Conservation (phyloP, 2,113 vertebrate species). For the Actenoides hombroni region DNA sequence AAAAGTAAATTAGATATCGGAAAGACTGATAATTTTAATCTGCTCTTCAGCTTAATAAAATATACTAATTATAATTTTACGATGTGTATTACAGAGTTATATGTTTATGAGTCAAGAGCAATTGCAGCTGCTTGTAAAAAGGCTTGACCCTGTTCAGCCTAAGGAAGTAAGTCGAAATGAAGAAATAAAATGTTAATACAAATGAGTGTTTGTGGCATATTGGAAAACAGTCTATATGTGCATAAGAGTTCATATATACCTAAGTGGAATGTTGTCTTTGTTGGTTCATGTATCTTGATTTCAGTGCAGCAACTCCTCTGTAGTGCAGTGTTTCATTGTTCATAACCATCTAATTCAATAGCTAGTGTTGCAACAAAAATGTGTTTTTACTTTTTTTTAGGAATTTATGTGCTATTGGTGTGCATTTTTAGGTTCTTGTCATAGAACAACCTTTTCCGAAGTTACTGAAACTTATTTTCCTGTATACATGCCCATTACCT, state of each 20-base stretch:
- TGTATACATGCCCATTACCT: not conserved
- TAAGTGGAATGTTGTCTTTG: not conserved
- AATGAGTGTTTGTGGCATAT: not conserved
- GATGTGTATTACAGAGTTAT: conserved; percentile 83
- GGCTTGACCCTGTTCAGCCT: conserved; percentile 84
- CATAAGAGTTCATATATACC: rapidly evolving
- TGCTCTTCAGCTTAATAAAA: not conserved
- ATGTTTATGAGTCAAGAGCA: conserved; percentile 93
- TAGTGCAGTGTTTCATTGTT: not conserved
- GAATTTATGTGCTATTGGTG: not conserved
- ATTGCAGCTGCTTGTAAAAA: conserved; percentile 86
- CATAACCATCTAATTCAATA: not conserved
- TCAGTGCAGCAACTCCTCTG: not conserved
- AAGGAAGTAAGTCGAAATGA: conserved; percentile 84
- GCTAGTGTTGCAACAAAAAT: not conserved
- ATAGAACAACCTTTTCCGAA: not conserved
- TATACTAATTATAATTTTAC: conserved; percentile 16
- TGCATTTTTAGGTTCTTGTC: not conserved
- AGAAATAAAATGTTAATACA: not conserved
- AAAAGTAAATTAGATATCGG: not conserved
- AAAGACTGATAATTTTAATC: conserved; percentile 27
- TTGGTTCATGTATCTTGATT: not conserved
- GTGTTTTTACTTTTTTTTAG: not conserved
- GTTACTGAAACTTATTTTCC: not conserved
- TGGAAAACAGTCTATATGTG: not conserved